phyloP scores from a whole-genome alignment of 2,797 vertebrate genomes.

The Oreochromis mossambicus region DNA sequence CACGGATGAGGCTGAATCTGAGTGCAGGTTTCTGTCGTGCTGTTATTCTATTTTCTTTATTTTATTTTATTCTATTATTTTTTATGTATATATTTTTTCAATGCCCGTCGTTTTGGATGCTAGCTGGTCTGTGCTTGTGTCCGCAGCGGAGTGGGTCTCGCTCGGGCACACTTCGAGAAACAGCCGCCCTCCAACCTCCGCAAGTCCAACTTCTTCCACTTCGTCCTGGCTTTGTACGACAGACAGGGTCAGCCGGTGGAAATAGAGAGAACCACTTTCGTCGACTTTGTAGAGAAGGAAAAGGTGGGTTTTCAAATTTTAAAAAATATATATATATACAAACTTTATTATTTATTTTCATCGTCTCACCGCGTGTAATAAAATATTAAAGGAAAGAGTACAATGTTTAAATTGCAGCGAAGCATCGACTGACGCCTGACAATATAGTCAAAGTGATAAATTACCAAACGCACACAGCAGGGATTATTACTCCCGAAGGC shows the following conservation, averaged over 20 bases:
- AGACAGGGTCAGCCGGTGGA: slow-evolving; percentile 98
- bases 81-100: not conserved
- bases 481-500: slow-evolving; percentile 14
- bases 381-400: not conserved
- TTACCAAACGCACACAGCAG: slow-evolving; percentile 44
- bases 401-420: not conserved
- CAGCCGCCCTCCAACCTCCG: slow-evolving; percentile 98
- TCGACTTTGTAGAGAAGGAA: slow-evolving; percentile 98
- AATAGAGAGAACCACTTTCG: slow-evolving; percentile 94
- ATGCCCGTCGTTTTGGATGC: slow-evolving; percentile 2
- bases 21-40: not conserved
- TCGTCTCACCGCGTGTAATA: not conserved
- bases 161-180: slow-evolving; percentile 98
- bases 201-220: slow-evolving; percentile 99
- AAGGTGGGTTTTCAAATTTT: slow-evolving; percentile 81
- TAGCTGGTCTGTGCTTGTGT: slow-evolving; percentile 68
- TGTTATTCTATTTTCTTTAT: not conserved
- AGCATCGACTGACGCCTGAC: not conserved
- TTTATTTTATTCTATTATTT: not conserved
- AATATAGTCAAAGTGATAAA: slow-evolving; percentile 35
- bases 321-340: not conserved
- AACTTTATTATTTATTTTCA: not conserved
- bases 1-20: not conserved
- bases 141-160: slow-evolving; percentile 95
- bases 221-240: slow-evolving; percentile 97